These are phyloP conservation scores for Limnodromus scolopaceus DNA, from an alignment of 2,797 vertebrate genomes.

Conservation along the genomic window DNA sequence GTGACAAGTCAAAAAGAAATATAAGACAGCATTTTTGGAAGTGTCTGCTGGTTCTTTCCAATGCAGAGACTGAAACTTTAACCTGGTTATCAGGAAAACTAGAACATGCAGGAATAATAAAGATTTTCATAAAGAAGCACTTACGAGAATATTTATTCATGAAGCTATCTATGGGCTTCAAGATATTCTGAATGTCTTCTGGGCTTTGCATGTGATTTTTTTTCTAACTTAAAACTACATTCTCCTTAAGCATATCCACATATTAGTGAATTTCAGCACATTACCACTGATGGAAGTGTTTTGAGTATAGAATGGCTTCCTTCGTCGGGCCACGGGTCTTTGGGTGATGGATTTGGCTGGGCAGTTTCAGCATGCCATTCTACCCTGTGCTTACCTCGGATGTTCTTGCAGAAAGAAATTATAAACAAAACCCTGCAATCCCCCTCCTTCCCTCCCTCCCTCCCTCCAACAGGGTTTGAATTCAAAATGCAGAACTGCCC, in stretches of 20 bases:
- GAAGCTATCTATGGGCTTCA: neutral
- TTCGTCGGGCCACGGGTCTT: neutral
- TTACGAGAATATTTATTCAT: neutral
- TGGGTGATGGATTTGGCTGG: too few relatives aligned
- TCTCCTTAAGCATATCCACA: neutral
- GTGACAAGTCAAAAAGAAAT: neutral
- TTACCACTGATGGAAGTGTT: neutral
- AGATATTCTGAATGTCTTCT: neutral
- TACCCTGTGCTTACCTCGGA: neutral
- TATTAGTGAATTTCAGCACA: neutral
- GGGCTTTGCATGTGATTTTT: neutral
- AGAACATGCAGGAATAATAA: neutral
- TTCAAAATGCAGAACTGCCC: accelerated
- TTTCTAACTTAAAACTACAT: neutral
- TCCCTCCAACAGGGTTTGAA: neutral
- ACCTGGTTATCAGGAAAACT: neutral
- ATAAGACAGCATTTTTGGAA: neutral
- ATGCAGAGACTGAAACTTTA: neutral
- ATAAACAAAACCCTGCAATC: neutral
- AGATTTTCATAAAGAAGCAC: neutral
- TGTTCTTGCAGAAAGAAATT: neutral
- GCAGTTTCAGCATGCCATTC: accelerated
- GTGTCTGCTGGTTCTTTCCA: neutral
- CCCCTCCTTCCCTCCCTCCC: neutral
- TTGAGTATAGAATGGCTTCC: neutral